A percentile compares a stretch with the other conserved stretches of the same genome.
These are phyloP conservation scores for Phasianus colchicus DNA, from an alignment of 2,113 vertebrate genomes.

Conservation along the genomic window DNA sequence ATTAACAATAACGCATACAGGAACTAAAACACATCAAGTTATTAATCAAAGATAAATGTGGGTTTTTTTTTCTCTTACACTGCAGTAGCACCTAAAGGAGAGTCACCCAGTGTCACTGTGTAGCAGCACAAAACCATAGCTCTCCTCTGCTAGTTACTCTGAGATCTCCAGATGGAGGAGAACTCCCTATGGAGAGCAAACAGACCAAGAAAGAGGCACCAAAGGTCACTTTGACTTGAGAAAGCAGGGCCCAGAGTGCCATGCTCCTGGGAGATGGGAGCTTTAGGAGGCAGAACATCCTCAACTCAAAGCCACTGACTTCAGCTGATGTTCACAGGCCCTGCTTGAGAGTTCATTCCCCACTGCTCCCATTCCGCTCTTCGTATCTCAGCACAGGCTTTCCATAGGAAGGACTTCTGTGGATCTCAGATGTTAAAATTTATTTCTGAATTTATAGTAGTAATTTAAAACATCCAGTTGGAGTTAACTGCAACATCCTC, in stretches of 20 bases:
- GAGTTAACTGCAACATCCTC: constrained; percentile 49
- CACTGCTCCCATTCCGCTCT: not conserved
- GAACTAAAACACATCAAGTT: not conserved
- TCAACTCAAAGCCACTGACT: not conserved
- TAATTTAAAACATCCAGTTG: constrained; percentile 59
- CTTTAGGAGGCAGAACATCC: not conserved
- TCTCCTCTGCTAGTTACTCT: not conserved
- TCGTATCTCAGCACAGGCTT: not conserved
- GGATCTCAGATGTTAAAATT: constrained; percentile 24
- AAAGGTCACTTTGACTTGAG: not conserved
- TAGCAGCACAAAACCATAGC: not conserved
- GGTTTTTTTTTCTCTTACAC: not conserved
- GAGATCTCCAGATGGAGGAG: not conserved
- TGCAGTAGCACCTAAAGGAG: constrained; percentile 46
- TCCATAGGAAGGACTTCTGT: not conserved
- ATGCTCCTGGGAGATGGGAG: not conserved
- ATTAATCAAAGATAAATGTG: not conserved
- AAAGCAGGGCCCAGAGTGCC: not conserved
- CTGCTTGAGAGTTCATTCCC: not conserved
- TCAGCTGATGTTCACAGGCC: fast-evolving
- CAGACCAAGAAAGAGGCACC: not conserved
- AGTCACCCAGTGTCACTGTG: not conserved
- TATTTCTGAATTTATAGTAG: constrained; percentile 51
- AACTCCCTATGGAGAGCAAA: not conserved
- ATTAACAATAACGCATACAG: not conserved